Evolutionary conservation across 1,140 invertebrate genomes (phyloP).

Genomic region (Formica exsecta): DNA sequence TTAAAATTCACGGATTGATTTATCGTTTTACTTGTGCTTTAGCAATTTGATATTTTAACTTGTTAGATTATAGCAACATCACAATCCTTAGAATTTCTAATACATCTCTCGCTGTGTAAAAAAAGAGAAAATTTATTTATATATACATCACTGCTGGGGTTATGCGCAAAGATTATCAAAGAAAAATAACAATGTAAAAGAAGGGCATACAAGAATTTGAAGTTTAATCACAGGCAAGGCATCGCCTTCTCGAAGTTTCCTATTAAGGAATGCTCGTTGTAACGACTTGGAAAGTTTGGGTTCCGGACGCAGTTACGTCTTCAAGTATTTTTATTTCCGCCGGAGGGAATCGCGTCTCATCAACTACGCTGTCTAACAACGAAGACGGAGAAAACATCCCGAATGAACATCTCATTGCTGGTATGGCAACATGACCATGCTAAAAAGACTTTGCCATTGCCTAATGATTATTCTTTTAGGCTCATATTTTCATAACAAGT

Average conservation of each 20-base stretch:
- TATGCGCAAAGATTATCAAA: slow-evolving; percentile 38
- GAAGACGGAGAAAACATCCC: slow-evolving; percentile 17
- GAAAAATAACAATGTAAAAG: slow-evolving; percentile 50
- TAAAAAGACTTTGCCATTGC: slow-evolving; percentile 29
- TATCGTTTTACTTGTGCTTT: not conserved
- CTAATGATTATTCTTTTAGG: slow-evolving; percentile 51
- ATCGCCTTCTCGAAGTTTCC: slow-evolving; percentile 42
- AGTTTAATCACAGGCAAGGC: slow-evolving; percentile 46
- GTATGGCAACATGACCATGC: slow-evolving; percentile 51
- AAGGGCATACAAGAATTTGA: slow-evolving; percentile 48
- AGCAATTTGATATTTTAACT: slow-evolving; percentile 20
- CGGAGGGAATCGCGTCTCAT: slow-evolving; percentile 35
- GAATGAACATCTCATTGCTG: slow-evolving; percentile 35
- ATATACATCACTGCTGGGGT: not conserved
- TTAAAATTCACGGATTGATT: not conserved
- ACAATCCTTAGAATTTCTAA: not conserved
- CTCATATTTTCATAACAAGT: slow-evolving; percentile 1
- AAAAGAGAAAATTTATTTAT: slow-evolving; percentile 32
- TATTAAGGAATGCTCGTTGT: slow-evolving; percentile 57
- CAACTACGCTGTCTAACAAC: slow-evolving; percentile 50
- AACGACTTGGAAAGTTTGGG: slow-evolving; percentile 50
- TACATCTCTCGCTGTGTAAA: not conserved
- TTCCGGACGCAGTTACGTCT: slow-evolving; percentile 23
- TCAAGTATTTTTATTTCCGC: slow-evolving; percentile 51
- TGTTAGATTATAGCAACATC: not conserved